phyloP scores from a whole-genome alignment of 2,888 invertebrate genomes.

The Bellardia bayeri region DNA sequence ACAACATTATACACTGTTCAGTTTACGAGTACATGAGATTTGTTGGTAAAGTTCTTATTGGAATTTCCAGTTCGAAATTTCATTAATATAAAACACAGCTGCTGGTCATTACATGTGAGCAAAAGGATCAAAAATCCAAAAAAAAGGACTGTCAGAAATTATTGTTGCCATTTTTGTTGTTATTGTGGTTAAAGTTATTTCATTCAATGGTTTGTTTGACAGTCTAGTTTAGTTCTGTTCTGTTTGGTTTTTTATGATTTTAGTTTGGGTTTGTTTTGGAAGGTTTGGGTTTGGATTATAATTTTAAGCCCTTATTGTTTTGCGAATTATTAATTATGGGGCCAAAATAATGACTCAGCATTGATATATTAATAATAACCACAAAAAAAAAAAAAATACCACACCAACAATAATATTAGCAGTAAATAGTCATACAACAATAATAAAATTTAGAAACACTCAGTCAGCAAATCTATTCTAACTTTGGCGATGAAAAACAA shows the following conservation, averaged over 20 bases:
- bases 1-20: constrained; percentile 3
- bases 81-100: constrained; percentile 64
- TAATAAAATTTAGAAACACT: not conserved
- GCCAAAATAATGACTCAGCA: constrained; percentile 25
- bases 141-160: constrained; percentile 21
- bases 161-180: constrained; percentile 18
- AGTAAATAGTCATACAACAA: not conserved
- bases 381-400: not conserved
- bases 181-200: constrained; percentile 21
- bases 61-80: constrained; percentile 52
- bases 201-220: not conserved
- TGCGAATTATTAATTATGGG: constrained; percentile 56
- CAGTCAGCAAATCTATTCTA: constrained; percentile 5
- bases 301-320: constrained; percentile 46
- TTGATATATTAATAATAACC: constrained; percentile 11
- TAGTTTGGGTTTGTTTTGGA: constrained; percentile 6
- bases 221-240: not conserved
- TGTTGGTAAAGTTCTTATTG: constrained; percentile 42
- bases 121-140: not conserved
- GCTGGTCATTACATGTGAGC: constrained; percentile 44
- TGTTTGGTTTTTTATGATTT: constrained; percentile 15
- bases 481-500: not conserved
- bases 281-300: constrained; percentile 1
- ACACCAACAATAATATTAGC: constrained; percentile 11
- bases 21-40: not conserved